Evolutionary conservation across 1,140 invertebrate species (phyloP), one percentile per base, ranked within the genome.

Genomic region (Drosophila aff.): DNA sequence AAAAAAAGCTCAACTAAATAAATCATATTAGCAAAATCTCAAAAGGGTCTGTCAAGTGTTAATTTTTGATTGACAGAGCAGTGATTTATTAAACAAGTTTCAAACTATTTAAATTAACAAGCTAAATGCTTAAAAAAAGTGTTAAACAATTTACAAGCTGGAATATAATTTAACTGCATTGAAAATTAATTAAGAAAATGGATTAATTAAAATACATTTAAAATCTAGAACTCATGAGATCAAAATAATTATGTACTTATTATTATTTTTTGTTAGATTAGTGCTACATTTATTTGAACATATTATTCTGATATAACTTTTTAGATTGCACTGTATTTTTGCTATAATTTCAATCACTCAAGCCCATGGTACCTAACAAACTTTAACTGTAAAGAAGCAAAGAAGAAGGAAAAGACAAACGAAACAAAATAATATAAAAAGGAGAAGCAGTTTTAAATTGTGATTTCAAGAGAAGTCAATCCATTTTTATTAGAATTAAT

Each of bases 261-360:
- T 1, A 15, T 21, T 36, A 4, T 36, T 21, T 36, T 1, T 18
- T 52, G 11, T 0, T 13, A 8, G 5, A 6, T 50, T 26, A 16
- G 2, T n/a, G 1, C 3, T 0, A 0, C 0, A 9, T 28, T 26
- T 28, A 11, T 31, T 50, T 11, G 2, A n/a, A n/a, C 0, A n/a
- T 50, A n/a, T n/a, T 28, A 10, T 2, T 6, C 4, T 2, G 3
- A 10, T 4, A n/a, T 3, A 1, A 16, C 1, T 49, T n/a, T 2
- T 31, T 33, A 15, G 11, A 18, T 0, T 2, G 3, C n/a, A 55
- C 18, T 38, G 18, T 23, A 16, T 6, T 16, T 10, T 38, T 23
- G 1, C 8, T 16, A 9, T 16, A 10, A 16, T 16, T 23, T 38
- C 2, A 16, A 55, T 4, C 8, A 0, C 4, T 21, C 6, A 23